Conservation (phyloP, 2,888 invertebrate species). For the Limnephilus rhombicus region DNA sequence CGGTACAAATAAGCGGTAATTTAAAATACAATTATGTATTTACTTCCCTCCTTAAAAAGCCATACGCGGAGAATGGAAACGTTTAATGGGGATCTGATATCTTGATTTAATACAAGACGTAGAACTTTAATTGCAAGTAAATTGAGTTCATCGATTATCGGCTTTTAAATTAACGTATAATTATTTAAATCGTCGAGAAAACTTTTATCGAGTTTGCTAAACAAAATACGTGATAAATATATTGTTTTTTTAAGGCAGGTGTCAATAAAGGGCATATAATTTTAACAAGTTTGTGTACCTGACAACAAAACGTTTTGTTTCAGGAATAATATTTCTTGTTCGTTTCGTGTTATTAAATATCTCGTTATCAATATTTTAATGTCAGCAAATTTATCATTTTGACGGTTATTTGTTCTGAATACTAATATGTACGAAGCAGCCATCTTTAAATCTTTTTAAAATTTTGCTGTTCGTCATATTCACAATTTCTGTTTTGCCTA, state of each 20-base stretch:
- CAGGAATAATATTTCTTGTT: neutral
- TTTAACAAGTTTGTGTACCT: neutral
- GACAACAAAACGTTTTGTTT: neutral
- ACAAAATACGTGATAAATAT: neutral
- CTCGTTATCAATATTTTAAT: neutral
- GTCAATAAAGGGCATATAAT: neutral
- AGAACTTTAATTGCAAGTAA: neutral
- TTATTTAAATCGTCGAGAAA: neutral
- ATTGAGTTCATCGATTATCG: slow-evolving; percentile 1
- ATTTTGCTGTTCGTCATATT: too few relatives aligned
- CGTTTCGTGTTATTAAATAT: neutral
- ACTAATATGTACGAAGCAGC: too few relatives aligned
- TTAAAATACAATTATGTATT: neutral
- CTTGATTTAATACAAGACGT: neutral
- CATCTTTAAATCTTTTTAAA: too few relatives aligned
- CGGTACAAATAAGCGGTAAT: neutral
- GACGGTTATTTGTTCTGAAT: too few relatives aligned
- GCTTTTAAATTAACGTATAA: neutral
- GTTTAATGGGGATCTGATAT: neutral
- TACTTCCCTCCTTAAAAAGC: neutral
- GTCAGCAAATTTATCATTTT: too few relatives aligned
- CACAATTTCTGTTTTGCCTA: too few relatives aligned
- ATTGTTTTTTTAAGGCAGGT: neutral
- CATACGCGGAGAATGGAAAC: neutral
- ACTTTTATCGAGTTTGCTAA: neutral